A percentile compares a stretch with the other conserved stretches of the same genome.
Evolutionary conservation across 2,888 invertebrate species (phyloP).

Genomic region (Heliconius sara): DNA sequence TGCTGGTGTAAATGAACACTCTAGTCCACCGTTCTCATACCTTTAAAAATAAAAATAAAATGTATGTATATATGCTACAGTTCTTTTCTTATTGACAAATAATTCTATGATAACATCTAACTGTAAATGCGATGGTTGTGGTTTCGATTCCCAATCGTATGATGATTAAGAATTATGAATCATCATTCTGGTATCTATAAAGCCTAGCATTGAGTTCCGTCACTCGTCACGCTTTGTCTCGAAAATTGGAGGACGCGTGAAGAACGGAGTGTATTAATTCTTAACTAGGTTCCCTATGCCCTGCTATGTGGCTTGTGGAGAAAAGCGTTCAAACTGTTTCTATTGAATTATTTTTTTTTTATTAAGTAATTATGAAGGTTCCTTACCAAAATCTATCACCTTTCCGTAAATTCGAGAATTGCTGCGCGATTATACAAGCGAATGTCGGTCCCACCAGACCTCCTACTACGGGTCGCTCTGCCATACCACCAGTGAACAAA

Average conservation of each 20-base stretch:
- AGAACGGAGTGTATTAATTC: neutral
- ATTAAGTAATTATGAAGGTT: neutral
- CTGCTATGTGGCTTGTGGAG: no score
- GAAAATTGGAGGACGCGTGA: no score
- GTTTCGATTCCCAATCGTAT: no score
- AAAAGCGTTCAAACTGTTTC: no score
- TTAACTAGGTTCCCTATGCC: neutral
- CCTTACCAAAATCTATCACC: conserved; percentile 90
- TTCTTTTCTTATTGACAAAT: neutral
- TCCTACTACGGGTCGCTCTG: conserved; percentile 90
- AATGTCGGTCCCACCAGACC: conserved; percentile 94
- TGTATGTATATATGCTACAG: neutral
- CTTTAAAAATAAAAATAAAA: conserved; percentile 58
- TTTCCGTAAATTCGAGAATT: conserved; percentile 90
- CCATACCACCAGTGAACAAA: conserved; percentile 91
- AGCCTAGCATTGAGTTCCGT: no score
- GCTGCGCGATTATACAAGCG: conserved; percentile 94
- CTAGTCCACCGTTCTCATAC: conserved; percentile 91
- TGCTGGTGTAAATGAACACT: conserved; percentile 89
- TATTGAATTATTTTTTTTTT: neutral
- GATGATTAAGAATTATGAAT: no score
- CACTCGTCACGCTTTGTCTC: no score
- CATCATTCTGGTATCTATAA: no score
- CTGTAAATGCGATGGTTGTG: neutral
- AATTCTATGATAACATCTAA: neutral